phyloP scores from a whole-genome alignment of 2,113 vertebrate species.

The Thinocorus orbignyianus region DNA sequence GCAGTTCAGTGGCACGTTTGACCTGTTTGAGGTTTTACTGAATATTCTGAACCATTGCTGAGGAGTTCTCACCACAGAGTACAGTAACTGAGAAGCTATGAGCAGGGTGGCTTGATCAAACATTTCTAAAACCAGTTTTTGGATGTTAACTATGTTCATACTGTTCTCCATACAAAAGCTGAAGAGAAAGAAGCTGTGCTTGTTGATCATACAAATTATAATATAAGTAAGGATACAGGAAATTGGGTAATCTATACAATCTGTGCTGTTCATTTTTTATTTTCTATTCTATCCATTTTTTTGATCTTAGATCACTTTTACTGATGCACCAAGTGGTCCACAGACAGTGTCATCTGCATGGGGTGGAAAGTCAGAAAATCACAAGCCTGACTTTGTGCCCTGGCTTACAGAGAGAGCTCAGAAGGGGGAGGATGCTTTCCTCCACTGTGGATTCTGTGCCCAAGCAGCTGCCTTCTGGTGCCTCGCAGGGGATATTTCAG shows the following conservation, averaged over 20 bases:
- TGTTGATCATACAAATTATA: neutral
- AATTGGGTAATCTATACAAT: neutral
- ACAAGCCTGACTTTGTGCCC: neutral
- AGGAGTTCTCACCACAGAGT: neutral
- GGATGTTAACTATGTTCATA: neutral
- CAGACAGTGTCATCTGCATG: accelerated
- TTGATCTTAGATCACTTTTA: neutral
- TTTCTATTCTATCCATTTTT: neutral
- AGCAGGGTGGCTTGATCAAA: neutral
- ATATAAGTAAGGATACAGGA: neutral
- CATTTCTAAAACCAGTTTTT: neutral
- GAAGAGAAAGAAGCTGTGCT: neutral
- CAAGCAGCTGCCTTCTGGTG: neutral
- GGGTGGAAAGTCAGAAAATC: neutral
- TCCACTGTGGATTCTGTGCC: neutral
- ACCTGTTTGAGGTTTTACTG: neutral
- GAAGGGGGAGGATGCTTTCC: neutral
- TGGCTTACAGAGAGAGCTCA: neutral
- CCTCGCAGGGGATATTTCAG: neutral
- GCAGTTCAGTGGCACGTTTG: neutral
- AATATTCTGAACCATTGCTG: neutral
- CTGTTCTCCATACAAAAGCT: neutral
- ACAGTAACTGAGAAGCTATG: neutral
- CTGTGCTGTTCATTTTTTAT: neutral
- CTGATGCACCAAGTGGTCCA: neutral